Evolutionary conservation across 1,140 invertebrate genomes (phyloP), one percentile per base, ranked within the genome.

Genomic region (Sycobia sp.): DNA sequence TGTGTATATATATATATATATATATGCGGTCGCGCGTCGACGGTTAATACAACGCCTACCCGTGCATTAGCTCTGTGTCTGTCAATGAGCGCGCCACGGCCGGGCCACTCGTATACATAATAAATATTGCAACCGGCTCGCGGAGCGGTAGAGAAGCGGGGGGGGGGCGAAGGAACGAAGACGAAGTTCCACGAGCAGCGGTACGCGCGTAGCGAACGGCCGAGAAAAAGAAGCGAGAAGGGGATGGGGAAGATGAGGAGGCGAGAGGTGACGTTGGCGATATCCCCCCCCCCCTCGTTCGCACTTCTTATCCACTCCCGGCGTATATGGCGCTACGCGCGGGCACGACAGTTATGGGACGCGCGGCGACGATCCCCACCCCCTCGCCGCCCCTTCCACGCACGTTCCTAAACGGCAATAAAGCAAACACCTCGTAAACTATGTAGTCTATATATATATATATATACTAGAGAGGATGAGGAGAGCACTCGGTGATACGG

Each of bases 271-370:
- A 38, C 14, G 32, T 38, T 22, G 34, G 14, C 10, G 10, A 14
- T 38, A 23, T 36, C 2, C 32, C 8, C 18, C 32, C 13, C 18
- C 7, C 5, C 16, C 29, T 7, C 16, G 16, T 2, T 38, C 29
- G 29, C 5, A 4, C 5, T 32, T 32, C 4, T 32, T 32, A 32
- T 4, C 4, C 29, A 4, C 50, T 38, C 50, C 20, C 20, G 20
- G 29, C 29, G 66, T 77, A 75, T 79, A 78, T 64, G 74, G 69
- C 71, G 71, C 73, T 77, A 69, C n/a, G n/a, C n/a, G n/a, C n/a
- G 70, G 69, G 76, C 75, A 73, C 79, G 77, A 80, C 73, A 77
- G 68, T 79, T 80, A 81, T 78, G 74, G 76, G 77, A 72, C 69
- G 66, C 66, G 63, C 63, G 69, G 70, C 79, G n/a, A 79, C 76